Conservation (phyloP, 2,888 invertebrate species). For the Chesias legatella region DNA sequence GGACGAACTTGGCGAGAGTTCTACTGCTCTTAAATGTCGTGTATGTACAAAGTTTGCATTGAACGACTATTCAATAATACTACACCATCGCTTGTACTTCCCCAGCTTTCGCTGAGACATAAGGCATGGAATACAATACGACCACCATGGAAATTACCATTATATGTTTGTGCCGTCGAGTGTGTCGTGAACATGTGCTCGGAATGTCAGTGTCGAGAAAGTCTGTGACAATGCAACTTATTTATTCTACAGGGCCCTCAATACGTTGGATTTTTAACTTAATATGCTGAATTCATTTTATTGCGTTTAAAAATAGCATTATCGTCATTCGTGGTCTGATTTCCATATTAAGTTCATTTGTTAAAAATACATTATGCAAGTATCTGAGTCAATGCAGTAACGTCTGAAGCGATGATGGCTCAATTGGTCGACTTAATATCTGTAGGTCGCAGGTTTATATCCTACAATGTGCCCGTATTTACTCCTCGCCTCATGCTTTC, state of each 20-base stretch:
- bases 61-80: conserved; percentile 5
- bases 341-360: too few relatives aligned
- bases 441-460: too few relatives aligned
- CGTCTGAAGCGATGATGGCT: too few relatives aligned
- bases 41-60: conserved; percentile 23
- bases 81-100: not conserved
- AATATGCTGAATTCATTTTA: conserved; percentile 4
- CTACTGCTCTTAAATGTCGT: too few relatives aligned
- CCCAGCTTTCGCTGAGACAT: conserved; percentile 26
- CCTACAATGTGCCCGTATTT: too few relatives aligned
- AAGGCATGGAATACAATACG: conserved; percentile 34
- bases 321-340: conserved; percentile 4
- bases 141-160: conserved; percentile 36
- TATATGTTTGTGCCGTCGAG: conserved; percentile 41
- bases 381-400: too few relatives aligned
- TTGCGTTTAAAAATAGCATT: conserved; percentile 5
- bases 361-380: too few relatives aligned
- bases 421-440: too few relatives aligned
- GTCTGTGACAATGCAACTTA: conserved; percentile 44
- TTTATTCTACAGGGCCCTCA: conserved; percentile 50
- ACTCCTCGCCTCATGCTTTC: too few relatives aligned
- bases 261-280: conserved; percentile 15
- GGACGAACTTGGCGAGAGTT: too few relatives aligned
- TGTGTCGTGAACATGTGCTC: conserved; percentile 57
- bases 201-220: conserved; percentile 64